Base-by-base conservation (phyloP, 1,140 invertebrate genomes). In the Drosophila sturtevanti region DNA sequence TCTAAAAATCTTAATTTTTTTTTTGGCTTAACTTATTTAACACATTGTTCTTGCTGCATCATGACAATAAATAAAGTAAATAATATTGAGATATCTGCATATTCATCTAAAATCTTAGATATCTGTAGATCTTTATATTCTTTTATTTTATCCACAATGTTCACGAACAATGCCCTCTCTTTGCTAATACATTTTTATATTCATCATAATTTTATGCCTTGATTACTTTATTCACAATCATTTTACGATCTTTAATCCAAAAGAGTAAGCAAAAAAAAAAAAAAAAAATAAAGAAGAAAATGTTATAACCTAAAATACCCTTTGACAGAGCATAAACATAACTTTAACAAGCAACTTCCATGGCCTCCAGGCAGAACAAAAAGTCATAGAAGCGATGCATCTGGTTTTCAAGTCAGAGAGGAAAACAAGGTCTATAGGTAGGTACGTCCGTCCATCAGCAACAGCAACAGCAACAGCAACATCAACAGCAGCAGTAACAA, bases 261-360 rank as follows among this genome's bases (percentile, higher is more conserved):
- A 48, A 48, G 18, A 38, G 12, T 38, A 38, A 14, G 37, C 37
- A 38, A 14, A 14, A 38, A 21, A 18, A n/a, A 48, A 16, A 9
- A 44, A 18, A 48, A 48, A 16, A 48, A 21, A 4, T 7, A 10
- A 48, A 14, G 16, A 48, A 21, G 41, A 56, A 56, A 56, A 27
- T 56, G 21, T 56, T 56, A 56, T 56, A 56, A 34, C 56, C 38
- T 56, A 51, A 75, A 44, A 63, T 56, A 41, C 56, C 38, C 58
- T 41, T 18, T 34, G 63, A 75, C 67, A 75, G 72, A 74, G 61
- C 72, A 75, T 75, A 75, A 72, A 58, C 72, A 75, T 75, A 75
- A 75, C 63, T 68, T 75, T 59, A 65, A 75, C 72, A 75, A 59
- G 72, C 72, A 68, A 74, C 76, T 75, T 87, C 82, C 81, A 86